phyloP scores from a whole-genome alignment of 2,113 vertebrate genomes.

The Hydropotes inermis region DNA sequence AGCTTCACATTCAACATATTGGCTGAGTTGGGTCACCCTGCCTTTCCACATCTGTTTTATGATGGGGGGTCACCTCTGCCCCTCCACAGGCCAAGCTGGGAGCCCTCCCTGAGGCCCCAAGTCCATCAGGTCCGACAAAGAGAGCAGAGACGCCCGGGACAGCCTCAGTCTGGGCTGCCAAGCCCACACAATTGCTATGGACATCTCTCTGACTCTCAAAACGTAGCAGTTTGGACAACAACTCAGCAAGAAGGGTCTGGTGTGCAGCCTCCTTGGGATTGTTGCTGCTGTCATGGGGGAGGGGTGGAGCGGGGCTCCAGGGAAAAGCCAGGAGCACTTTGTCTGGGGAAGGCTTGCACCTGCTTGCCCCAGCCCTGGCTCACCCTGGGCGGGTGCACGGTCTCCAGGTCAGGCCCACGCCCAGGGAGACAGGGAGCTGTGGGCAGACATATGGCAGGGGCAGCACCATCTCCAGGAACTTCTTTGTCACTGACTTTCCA shows the following conservation, averaged over 20 bases:
- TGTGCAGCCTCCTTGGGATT: not conserved
- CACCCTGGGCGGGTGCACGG: fast-evolving
- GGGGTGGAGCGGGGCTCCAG: fast-evolving
- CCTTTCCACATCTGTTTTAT: not conserved
- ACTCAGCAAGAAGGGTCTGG: not conserved
- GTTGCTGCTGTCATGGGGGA: not conserved
- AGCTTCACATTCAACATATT: fast-evolving
- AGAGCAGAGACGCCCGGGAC: not conserved
- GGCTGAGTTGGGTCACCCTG: not conserved
- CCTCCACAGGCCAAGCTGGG: not conserved
- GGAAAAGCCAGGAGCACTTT: not conserved
- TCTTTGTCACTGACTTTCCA: not conserved
- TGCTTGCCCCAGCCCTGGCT: not conserved
- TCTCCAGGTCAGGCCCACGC: not conserved
- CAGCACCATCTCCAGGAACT: not conserved
- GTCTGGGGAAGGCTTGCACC: fast-evolving
- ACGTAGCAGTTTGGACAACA: not conserved
- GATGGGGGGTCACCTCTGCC: not conserved
- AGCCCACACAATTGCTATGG: not conserved
- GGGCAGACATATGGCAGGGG: fast-evolving
- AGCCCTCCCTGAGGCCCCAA: not conserved
- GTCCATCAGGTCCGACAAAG: not conserved
- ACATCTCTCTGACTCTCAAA: not conserved
- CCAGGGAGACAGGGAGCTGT: not conserved
- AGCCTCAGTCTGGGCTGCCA: not conserved